These are phyloP conservation scores for Glossosoma conforme DNA, from an alignment of 1,140 invertebrate genomes.

Conservation along the genomic window DNA sequence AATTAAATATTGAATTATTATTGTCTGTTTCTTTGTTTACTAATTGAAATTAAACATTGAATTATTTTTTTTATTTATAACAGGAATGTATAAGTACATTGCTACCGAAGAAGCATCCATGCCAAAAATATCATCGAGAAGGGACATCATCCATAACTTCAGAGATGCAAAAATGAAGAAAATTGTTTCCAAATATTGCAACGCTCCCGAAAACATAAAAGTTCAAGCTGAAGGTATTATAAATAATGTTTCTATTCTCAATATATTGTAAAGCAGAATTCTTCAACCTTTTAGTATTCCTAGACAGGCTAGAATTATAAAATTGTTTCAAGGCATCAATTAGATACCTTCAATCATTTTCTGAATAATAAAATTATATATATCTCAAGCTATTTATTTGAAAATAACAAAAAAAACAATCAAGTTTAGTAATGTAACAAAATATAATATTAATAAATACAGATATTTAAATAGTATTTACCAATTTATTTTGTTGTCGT, in stretches of 20 bases:
- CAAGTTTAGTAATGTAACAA: too few relatives aligned
- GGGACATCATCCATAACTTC: conserved; percentile 48
- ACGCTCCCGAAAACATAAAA: conserved; percentile 59
- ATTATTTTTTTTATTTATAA: conserved; percentile 31
- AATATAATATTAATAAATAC: too few relatives aligned
- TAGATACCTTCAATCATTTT: too few relatives aligned
- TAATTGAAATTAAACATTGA: conserved; percentile 2
- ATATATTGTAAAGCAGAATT: conserved; percentile 2
- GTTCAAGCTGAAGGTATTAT: conserved; percentile 68
- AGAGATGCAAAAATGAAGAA: conserved; percentile 58
- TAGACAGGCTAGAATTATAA: too few relatives aligned
- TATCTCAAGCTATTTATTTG: too few relatives aligned
- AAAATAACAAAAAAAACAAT: conserved; percentile 1
- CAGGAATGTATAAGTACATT: conserved; percentile 74
- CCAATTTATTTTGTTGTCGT: too few relatives aligned
- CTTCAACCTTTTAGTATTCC: neutral
- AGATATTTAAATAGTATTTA: too few relatives aligned
- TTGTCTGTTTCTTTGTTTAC: conserved; percentile 6
- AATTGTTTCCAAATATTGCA: conserved; percentile 60
- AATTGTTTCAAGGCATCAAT: too few relatives aligned
- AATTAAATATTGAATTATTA: conserved; percentile 8
- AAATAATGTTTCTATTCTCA: conserved; percentile 8
- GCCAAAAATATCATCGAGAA: conserved; percentile 41
- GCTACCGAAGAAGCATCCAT: conserved; percentile 48
- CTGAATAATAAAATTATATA: too few relatives aligned